These are phyloP conservation scores for Psittacula derbiana DNA, from an alignment of 2,797 vertebrate genomes.

Conservation along the genomic window DNA sequence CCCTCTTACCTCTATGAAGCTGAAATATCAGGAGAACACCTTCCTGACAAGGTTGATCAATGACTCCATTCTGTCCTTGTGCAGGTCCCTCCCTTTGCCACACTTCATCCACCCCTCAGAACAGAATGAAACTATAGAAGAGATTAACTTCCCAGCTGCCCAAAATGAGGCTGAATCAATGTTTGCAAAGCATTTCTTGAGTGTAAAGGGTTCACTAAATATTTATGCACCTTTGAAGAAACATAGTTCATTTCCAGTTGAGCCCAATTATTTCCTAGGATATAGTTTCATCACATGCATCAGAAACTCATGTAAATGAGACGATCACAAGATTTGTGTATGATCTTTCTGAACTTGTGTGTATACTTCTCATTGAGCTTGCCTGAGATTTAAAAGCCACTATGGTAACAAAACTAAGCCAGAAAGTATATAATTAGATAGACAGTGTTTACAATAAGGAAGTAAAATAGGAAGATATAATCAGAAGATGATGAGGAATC, in stretches of 20 bases:
- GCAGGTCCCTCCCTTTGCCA: slow-evolving; percentile 69
- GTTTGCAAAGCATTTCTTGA: slow-evolving; percentile 50
- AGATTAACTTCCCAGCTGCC: slow-evolving; percentile 66
- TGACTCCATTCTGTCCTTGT: slow-evolving; percentile 67
- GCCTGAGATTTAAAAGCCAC: not conserved
- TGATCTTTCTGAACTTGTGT: not conserved
- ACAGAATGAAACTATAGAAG: slow-evolving; percentile 69
- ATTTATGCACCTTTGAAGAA: slow-evolving; percentile 18
- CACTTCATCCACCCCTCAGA: slow-evolving; percentile 69
- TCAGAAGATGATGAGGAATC: slow-evolving; percentile 23
- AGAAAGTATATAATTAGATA: not conserved
- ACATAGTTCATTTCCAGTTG: slow-evolving; percentile 3
- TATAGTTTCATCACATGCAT: slow-evolving; percentile 19
- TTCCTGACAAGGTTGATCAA: slow-evolving; percentile 69
- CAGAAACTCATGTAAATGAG: slow-evolving; percentile 14
- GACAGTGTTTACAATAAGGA: slow-evolving; percentile 18
- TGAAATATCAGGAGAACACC: slow-evolving; percentile 66
- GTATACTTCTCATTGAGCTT: not conserved
- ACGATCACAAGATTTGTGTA: accelerated
- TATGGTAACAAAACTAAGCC: not conserved
- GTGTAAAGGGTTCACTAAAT: slow-evolving; percentile 15
- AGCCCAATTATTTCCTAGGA: not conserved
- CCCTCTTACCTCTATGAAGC: slow-evolving; percentile 70
- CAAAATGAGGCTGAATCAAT: slow-evolving; percentile 44
- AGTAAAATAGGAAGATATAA: slow-evolving; percentile 27